Evolutionary conservation across 2,113 vertebrate genomes (phyloP).

Genomic region (Hippocampus mohnikei): DNA sequence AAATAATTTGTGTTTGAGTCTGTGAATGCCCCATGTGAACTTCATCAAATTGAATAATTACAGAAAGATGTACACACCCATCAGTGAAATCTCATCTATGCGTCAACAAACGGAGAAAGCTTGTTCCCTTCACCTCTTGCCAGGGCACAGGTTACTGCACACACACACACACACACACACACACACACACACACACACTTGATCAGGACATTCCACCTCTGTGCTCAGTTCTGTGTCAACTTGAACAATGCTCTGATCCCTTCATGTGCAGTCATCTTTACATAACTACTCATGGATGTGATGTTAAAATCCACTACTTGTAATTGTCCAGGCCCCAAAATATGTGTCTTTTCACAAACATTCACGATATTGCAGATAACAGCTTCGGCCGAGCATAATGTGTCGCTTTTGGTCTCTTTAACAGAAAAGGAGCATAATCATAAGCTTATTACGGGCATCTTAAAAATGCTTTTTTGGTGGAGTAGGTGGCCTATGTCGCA

Average conservation of each 20-base stretch:
- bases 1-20: background rate
- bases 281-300: background rate
- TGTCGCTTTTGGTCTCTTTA: background rate
- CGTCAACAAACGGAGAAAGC: background rate
- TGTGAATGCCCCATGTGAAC: background rate
- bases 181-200: background rate
- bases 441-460: background rate
- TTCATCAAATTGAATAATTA: background rate
- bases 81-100: constrained; percentile 7
- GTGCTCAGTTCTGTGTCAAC: background rate
- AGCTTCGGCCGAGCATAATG: background rate
- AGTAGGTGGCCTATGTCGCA: background rate
- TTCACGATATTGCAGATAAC: background rate
- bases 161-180: background rate
- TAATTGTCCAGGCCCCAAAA: background rate
- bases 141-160: background rate
- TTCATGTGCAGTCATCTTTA: background rate
- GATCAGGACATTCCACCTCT: background rate
- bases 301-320: background rate
- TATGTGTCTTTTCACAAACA: background rate
- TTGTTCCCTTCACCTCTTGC: background rate
- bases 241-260: background rate
- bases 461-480: background rate
- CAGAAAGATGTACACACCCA: constrained; percentile 14
- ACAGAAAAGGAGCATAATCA: background rate